Percentiles rank a stretch among this genome's conserved stretches.
These are phyloP conservation scores for Enhydra lutris DNA, from an alignment of 2,113 vertebrate species.

Conservation along the genomic window DNA sequence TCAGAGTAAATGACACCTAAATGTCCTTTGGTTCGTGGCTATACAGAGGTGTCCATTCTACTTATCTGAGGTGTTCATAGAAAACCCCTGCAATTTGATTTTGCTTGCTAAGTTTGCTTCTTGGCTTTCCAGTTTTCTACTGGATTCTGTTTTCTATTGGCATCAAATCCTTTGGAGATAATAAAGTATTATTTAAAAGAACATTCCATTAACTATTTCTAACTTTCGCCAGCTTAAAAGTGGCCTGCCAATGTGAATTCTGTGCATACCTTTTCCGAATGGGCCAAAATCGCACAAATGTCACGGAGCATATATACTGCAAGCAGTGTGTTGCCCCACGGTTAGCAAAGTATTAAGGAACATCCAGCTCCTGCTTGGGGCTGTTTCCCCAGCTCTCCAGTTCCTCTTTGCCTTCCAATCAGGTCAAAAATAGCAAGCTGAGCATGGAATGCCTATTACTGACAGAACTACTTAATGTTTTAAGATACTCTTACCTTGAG, in stretches of 20 bases:
- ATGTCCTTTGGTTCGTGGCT: slow-evolving; percentile 16
- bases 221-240: slow-evolving; percentile 19
- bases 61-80: neutral
- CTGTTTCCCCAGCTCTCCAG: neutral
- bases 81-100: neutral
- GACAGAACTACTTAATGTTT: slow-evolving; percentile 22
- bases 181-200: slow-evolving; percentile 38
- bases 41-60: neutral
- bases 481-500: slow-evolving; percentile 36
- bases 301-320: neutral
- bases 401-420: neutral
- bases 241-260: slow-evolving; percentile 26
- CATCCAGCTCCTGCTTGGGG: neutral
- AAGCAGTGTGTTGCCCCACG: neutral
- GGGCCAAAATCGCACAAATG: neutral
- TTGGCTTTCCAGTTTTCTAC: neutral
- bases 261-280: neutral
- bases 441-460: neutral
- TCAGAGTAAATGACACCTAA: neutral
- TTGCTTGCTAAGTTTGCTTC: slow-evolving; percentile 38
- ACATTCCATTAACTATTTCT: slow-evolving; percentile 28
- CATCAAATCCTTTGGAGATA: neutral
- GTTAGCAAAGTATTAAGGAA: neutral
- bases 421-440: neutral
- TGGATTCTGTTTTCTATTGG: slow-evolving; percentile 20